These are phyloP conservation scores for Mungos mungo DNA, from an alignment of 2,113 vertebrate genomes.

Conservation along the genomic window DNA sequence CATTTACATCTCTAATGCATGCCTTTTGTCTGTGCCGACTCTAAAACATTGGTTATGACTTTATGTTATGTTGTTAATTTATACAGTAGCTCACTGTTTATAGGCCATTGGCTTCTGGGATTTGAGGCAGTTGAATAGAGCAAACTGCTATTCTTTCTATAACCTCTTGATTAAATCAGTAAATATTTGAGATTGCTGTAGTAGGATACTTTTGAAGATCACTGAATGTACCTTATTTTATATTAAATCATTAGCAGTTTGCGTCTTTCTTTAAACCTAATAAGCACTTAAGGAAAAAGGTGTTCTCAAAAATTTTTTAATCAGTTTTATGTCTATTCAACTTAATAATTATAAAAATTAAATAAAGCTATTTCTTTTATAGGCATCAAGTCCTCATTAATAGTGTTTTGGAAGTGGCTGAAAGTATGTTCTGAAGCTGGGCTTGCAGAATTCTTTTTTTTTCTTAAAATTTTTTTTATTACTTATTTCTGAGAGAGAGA, in stretches of 20 bases:
- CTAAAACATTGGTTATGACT: neutral
- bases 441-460: neutral
- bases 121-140: neutral
- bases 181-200: neutral
- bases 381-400: neutral
- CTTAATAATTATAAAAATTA: neutral
- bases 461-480: no score
- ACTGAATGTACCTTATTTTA: neutral
- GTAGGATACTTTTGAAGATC: neutral
- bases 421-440: neutral
- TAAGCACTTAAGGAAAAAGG: neutral
- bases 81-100: neutral
- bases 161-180: neutral
- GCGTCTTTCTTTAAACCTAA: neutral
- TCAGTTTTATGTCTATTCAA: neutral
- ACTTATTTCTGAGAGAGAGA: no score
- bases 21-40: constrained; percentile 10
- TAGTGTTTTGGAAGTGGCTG: neutral
- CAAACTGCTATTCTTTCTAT: neutral
- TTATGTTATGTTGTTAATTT: neutral
- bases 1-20: neutral
- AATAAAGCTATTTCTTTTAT: neutral
- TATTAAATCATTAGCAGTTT: neutral
- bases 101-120: neutral
- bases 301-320: neutral